These are phyloP conservation scores for Etheostoma nigrum DNA, from an alignment of 2,797 vertebrate species.

Conservation along the genomic window DNA sequence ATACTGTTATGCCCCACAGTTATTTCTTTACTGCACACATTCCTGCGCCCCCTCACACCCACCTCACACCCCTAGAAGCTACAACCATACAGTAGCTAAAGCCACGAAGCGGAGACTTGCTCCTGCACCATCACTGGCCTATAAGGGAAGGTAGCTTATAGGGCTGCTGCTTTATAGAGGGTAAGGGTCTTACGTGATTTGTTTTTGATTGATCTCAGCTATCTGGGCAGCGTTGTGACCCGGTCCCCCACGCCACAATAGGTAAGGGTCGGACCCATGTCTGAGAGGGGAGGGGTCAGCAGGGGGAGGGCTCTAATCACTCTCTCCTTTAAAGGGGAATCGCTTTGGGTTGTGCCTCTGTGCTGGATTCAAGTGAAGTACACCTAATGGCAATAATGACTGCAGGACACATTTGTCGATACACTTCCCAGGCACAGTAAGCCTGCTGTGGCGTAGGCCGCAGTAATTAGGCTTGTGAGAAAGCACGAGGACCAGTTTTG, in stretches of 20 bases:
- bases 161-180: slow-evolving; percentile 82
- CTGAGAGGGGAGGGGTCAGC: slow-evolving; percentile 93
- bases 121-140: slow-evolving; percentile 71
- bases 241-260: slow-evolving; percentile 99
- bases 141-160: slow-evolving; percentile 75
- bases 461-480: slow-evolving; percentile 70
- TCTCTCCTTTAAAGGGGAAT: slow-evolving; percentile 99
- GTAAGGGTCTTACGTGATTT: slow-evolving; percentile 95
- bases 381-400: slow-evolving; percentile 72
- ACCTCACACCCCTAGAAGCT: slow-evolving; percentile 74
- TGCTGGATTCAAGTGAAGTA: slow-evolving; percentile 84
- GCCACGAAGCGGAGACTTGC: slow-evolving; percentile 59
- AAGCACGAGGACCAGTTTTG: slow-evolving; percentile 73
- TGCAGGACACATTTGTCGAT: slow-evolving; percentile 78
- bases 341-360: slow-evolving; percentile 84
- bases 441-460: slow-evolving; percentile 70
- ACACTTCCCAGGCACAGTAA: slow-evolving; percentile 67
- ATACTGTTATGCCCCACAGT: slow-evolving; percentile 28
- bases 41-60: slow-evolving; percentile 67
- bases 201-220: slow-evolving; percentile 99
- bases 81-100: slow-evolving; percentile 49
- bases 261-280: slow-evolving; percentile 99
- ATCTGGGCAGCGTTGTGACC: slow-evolving; percentile 99
- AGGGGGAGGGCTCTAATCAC: slow-evolving; percentile 96
- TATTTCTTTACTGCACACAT: slow-evolving; percentile 52